Base-by-base conservation (phyloP, 2,113 vertebrate species). In the Saguinus midas region DNA sequence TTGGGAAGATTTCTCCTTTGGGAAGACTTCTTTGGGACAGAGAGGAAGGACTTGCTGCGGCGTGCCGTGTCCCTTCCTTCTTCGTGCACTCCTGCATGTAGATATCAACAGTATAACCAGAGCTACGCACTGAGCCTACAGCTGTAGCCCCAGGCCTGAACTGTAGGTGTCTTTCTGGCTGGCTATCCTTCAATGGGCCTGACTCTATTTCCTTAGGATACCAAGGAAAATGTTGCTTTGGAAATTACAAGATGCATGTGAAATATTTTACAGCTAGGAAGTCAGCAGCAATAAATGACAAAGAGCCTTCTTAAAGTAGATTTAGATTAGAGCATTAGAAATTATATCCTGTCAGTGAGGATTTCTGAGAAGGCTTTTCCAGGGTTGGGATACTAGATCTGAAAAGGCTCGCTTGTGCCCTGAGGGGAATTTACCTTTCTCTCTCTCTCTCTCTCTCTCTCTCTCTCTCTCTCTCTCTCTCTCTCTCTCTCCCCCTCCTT, bases 381-480 rank as follows among this genome's bases (percentile, higher is more conserved):
- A 94, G 37, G 11, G 61, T 81, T 72, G 75, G 96, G 91, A 98
- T 90, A 70, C 35, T 87, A 96, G 94, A 98, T 98, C 98, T 97
- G 98, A 95, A 96, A 97, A 98, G 97, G 91, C 98, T 95, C 1
- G 81, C 97, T 98, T 81, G 52, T 94, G 86, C 93, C 98, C 84
- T 10, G 95, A 82, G 96, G 97, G 87, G 32, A 88, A 87, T 97
- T 97, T 95, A 96, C 25, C 50, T 8, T 7, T 58, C 16, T n/a
- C 29, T 25, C 58, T 35, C 23, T 35, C 13, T 87, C 9, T 66
- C 32, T 6, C 48, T 32, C 72, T 40, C 79, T 87, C 9, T 66
- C 32, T 6, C 48, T 32, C 72, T 40, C 79, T n/a, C n/a, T n/a
- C n/a, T n/a, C n/a, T n/a, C n/a, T n/a, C n/a, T n/a, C n/a, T n/a